Conservation (phyloP, 2,888 invertebrate species). For the Syrista parreyssii region DNA sequence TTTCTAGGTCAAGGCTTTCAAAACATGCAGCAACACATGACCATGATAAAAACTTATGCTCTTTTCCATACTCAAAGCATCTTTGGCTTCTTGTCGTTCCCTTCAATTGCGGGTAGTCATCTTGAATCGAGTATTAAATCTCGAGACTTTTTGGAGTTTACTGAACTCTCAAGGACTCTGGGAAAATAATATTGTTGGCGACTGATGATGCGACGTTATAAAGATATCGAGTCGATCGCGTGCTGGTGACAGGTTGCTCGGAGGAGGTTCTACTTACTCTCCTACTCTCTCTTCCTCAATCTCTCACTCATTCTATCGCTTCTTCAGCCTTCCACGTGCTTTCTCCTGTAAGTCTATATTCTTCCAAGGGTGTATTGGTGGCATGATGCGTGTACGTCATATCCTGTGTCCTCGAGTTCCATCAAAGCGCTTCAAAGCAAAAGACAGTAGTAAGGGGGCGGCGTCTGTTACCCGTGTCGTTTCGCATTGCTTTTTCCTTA, state of each 20-base stretch:
- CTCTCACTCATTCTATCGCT: constrained; percentile 17
- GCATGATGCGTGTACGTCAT: not conserved
- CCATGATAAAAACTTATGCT: not conserved
- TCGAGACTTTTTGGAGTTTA: not conserved
- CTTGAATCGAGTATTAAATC: not conserved
- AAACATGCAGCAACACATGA: not conserved
- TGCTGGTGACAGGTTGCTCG: constrained; percentile 52
- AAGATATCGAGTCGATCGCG: constrained; percentile 55
- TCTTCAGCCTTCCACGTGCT: constrained; percentile 11
- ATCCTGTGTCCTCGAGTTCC: constrained; percentile 15
- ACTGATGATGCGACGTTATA: constrained; percentile 51
- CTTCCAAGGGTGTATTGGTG: not conserved
- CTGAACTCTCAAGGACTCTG: constrained; percentile 8
- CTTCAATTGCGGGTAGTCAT: not conserved
- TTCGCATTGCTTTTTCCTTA: not conserved
- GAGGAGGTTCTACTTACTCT: constrained; percentile 31
- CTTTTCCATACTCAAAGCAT: not conserved
- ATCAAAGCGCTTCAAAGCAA: constrained; percentile 22
- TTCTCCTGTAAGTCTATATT: constrained; percentile 2
- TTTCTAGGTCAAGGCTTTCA: constrained; percentile 44
- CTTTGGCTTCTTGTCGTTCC: not conserved
- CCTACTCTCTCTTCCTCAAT: constrained; percentile 17
- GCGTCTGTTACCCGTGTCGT: not conserved
- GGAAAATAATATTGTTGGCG: constrained; percentile 50
- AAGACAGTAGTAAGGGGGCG: not conserved